These are phyloP conservation scores for Caenorhabditis sp. DNA, from an alignment of 2,888 invertebrate genomes.

Conservation along the genomic window DNA sequence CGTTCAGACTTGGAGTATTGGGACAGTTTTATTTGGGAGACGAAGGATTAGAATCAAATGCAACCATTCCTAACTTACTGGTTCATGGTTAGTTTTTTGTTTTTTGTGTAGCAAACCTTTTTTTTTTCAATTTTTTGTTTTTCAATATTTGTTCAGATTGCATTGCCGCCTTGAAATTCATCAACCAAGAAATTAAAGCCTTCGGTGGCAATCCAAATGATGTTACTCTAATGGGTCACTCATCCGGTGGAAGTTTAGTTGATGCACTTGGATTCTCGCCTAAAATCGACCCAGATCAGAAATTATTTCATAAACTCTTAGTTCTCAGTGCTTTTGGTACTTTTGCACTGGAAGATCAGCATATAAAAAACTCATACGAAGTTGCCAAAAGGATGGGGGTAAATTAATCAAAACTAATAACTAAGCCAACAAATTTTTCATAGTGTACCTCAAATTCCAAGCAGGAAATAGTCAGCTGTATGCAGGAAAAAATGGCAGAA, in stretches of 20 bases:
- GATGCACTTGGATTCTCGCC: conserved; percentile 26
- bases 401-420: background rate
- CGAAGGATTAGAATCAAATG: no score
- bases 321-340: conserved; percentile 23
- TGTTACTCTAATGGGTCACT: conserved; percentile 55
- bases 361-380: conserved; percentile 14
- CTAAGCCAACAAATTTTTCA: background rate
- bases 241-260: conserved; percentile 39
- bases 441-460: no score
- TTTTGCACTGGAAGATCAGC: conserved; percentile 6
- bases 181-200: conserved; percentile 31
- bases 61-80: conserved; percentile 68
- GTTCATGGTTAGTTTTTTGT: conserved; percentile 63
- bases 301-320: conserved; percentile 43
- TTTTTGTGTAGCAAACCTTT: no score
- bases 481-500: background rate
- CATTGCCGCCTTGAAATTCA: conserved; percentile 22
- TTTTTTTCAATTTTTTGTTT: no score
- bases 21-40: conserved; percentile 71
- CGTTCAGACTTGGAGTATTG: conserved; percentile 73
- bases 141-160: conserved; percentile 11
- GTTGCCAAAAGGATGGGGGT: conserved; percentile 10
- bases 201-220: conserved; percentile 48
- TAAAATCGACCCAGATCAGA: conserved; percentile 23
- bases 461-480: conserved; percentile 6